A percentile compares a stretch with the other conserved stretches of the same genome.
Conservation (phyloP, 2,113 vertebrate species). For the Seriola dumerili region DNA sequence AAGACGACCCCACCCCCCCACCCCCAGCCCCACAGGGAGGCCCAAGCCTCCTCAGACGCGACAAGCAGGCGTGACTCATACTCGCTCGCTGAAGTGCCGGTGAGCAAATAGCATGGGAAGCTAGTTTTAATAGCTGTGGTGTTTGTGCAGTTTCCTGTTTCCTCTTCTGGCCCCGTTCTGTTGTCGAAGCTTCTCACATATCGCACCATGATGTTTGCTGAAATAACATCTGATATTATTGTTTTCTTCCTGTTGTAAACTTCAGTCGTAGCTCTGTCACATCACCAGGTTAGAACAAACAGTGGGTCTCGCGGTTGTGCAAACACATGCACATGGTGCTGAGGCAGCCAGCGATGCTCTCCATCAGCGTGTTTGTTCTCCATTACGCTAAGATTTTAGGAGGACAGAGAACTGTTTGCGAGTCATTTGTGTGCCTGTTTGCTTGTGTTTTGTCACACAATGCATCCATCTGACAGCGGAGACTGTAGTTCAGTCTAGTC, state of each 20-base stretch:
- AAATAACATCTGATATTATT: constrained; percentile 46
- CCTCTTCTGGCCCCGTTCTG: constrained; percentile 23
- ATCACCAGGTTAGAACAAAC: constrained; percentile 34
- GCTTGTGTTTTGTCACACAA: constrained; percentile 35
- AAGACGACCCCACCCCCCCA: background rate
- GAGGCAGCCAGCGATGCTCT: constrained; percentile 33
- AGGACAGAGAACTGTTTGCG: constrained; percentile 54
- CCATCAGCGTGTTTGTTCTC: constrained; percentile 66
- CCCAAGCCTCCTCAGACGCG: constrained; percentile 30
- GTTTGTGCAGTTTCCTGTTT: constrained; percentile 48
- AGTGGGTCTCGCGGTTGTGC: constrained; percentile 32
- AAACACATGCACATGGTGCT: constrained; percentile 49
- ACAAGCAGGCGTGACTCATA: constrained; percentile 49
- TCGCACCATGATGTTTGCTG: constrained; percentile 29
- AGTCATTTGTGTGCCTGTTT: constrained; percentile 57
- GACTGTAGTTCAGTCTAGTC: background rate
- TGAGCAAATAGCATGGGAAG: constrained; percentile 43
- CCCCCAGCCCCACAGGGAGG: background rate
- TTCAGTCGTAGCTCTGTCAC: background rate
- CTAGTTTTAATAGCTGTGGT: constrained; percentile 17
- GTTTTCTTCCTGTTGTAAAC: constrained; percentile 20
- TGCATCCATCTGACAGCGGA: constrained; percentile 10
- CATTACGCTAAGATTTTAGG: constrained; percentile 43
- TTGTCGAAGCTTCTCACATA: constrained; percentile 43
- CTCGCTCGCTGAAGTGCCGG: constrained; percentile 46